Percentiles rank a stretch among this genome's conserved stretches.
phyloP scores from a whole-genome alignment of 1,140 invertebrate species.

The Drosophila quadrilineata region DNA sequence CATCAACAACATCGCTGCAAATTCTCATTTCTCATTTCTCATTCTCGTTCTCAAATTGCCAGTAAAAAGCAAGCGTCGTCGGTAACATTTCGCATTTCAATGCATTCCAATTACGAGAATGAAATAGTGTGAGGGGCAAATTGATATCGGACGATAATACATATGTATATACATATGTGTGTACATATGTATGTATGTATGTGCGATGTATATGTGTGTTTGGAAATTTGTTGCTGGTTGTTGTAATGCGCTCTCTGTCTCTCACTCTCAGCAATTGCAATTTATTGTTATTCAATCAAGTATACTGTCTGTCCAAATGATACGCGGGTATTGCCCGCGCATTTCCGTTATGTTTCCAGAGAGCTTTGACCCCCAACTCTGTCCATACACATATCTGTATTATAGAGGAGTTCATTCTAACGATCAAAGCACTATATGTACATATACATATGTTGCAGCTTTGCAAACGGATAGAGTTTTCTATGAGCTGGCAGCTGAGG shows the following conservation, averaged over 20 bases:
- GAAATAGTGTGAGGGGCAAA: conserved; percentile 38
- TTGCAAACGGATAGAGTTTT: too few species aligned
- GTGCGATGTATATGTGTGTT: neutral
- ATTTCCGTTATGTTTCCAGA: too few species aligned
- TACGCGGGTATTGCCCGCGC: too few species aligned
- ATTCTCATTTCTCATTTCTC: conserved; percentile 27
- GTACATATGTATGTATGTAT: neutral
- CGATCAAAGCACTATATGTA: too few species aligned
- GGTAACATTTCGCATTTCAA: conserved; percentile 42
- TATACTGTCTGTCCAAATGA: neutral
- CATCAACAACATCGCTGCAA: conserved; percentile 10
- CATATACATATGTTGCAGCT: too few species aligned
- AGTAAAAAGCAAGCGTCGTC: conserved; percentile 21
- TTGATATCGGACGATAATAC: conserved; percentile 35
- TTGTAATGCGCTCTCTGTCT: neutral
- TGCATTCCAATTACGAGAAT: conserved; percentile 47
- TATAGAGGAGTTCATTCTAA: too few species aligned
- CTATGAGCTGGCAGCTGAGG: too few species aligned
- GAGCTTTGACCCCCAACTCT: too few species aligned
- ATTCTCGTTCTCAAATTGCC: conserved; percentile 38
- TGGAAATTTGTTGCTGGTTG: neutral
- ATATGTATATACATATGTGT: neutral
- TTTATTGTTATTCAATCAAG: conserved; percentile 2
- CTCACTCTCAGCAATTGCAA: too few species aligned
- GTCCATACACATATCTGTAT: too few species aligned